phyloP scores from a whole-genome alignment of 64 coral and sea anemone species.

The Actinia tenebrosa region DNA sequence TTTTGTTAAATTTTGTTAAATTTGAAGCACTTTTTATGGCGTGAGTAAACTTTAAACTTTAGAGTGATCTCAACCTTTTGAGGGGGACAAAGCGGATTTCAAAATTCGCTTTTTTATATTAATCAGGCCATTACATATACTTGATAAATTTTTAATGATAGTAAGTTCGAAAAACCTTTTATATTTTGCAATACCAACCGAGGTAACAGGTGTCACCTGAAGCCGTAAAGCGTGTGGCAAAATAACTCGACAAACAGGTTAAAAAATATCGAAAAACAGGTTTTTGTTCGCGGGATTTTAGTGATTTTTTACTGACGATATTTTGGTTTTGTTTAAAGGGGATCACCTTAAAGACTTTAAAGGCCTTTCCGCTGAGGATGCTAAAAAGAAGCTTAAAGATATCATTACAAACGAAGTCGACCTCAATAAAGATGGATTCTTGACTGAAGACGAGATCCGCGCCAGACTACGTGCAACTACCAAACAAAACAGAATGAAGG shows the following conservation, averaged over 20 bases:
- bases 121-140: neutral
- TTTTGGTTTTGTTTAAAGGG: slow-evolving; percentile 35
- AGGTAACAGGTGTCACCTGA: neutral
- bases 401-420: slow-evolving; percentile 68
- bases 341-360: slow-evolving; percentile 73
- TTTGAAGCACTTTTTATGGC: no score
- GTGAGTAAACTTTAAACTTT: no score
- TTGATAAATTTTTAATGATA: neutral
- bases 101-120: neutral
- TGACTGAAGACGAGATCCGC: slow-evolving; percentile 80
- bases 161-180: neutral
- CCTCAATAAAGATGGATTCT: slow-evolving; percentile 70
- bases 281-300: neutral
- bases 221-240: neutral
- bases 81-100: neutral
- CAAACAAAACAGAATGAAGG: slow-evolving; percentile 60
- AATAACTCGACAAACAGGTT: neutral
- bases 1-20: no score
- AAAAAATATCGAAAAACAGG: neutral
- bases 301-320: neutral
- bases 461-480: slow-evolving; percentile 55
- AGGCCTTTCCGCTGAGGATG: slow-evolving; percentile 59
- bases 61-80: neutral
- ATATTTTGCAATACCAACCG: neutral
- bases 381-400: slow-evolving; percentile 58